These are phyloP conservation scores for Pemphigus obesinymphae DNA, from an alignment of 1,140 invertebrate species.

Conservation along the genomic window DNA sequence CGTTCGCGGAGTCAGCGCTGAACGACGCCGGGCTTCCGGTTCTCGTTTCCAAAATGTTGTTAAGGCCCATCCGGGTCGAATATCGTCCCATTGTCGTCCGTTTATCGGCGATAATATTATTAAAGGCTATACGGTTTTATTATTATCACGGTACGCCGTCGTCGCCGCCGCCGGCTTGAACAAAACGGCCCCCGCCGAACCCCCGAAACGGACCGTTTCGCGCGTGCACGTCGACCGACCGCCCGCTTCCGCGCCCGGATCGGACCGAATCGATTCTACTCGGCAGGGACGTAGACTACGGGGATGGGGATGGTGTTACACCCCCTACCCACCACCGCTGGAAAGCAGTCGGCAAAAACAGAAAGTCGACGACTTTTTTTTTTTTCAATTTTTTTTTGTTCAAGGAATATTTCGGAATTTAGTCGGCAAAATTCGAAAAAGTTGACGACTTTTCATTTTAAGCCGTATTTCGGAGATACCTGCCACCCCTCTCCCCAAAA, in stretches of 20 bases:
- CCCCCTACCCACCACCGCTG: too few species aligned
- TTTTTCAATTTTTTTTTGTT: too few species aligned
- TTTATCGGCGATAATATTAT: conserved; percentile 3
- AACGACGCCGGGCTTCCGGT: conserved; percentile 23
- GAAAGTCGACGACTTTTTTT: too few species aligned
- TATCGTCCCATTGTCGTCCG: conserved; percentile 19
- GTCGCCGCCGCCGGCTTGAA: neutral
- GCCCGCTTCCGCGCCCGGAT: neutral
- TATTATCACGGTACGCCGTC: neutral
- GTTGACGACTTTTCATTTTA: too few species aligned
- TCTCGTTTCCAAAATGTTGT: conserved; percentile 38
- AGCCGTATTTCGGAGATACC: too few species aligned
- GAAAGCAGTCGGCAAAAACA: too few species aligned
- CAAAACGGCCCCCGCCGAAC: neutral
- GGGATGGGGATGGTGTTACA: too few species aligned
- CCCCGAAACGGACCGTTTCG: neutral
- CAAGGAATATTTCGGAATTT: too few species aligned
- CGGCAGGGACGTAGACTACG: too few species aligned
- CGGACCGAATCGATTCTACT: neutral
- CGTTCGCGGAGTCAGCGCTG: neutral
- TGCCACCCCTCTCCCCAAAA: too few species aligned
- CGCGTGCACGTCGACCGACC: neutral
- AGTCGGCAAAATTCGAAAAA: too few species aligned
- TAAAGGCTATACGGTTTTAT: neutral
- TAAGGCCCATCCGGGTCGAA: conserved; percentile 12